A percentile compares a stretch with the other conserved stretches of the same genome.
These are phyloP conservation scores for Drosophila micromelanica DNA, from an alignment of 1,140 invertebrate genomes.

Conservation along the genomic window DNA sequence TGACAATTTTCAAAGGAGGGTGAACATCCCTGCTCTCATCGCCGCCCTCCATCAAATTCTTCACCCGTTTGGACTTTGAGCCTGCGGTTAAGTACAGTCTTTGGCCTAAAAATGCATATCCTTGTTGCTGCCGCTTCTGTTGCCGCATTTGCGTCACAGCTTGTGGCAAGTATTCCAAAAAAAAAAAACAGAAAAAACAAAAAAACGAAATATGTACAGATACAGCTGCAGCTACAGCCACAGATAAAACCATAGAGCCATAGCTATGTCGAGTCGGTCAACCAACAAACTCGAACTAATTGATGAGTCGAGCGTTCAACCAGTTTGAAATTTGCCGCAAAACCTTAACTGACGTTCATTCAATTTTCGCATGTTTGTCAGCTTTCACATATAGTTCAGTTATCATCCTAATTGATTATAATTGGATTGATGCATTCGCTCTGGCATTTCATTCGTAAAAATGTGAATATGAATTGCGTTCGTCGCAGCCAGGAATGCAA, in stretches of 20 bases:
- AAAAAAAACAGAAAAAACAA: conserved; percentile 25
- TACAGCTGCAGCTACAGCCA: no score
- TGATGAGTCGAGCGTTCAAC: background rate
- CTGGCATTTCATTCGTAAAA: no score
- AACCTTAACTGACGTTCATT: background rate
- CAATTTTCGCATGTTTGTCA: no score
- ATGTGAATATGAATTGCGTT: no score
- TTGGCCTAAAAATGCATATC: conserved; percentile 21
- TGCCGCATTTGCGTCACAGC: conserved; percentile 36
- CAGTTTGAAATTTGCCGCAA: background rate
- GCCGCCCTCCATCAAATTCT: no score
- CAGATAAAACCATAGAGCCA: no score
- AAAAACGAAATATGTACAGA: background rate
- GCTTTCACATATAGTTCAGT: background rate
- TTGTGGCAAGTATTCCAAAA: conserved; percentile 10
- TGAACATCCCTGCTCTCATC: background rate
- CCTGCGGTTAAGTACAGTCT: conserved; percentile 36
- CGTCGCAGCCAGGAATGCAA: no score
- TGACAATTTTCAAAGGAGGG: conserved; percentile 59
- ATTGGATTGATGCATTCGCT: background rate
- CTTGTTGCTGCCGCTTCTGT: background rate
- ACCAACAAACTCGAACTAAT: background rate
- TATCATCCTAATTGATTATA: background rate
- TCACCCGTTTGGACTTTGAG: conserved; percentile 26
- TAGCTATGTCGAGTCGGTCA: no score